phyloP scores from a whole-genome alignment of 2,113 vertebrate genomes.

The Meleagris gallopavo region DNA sequence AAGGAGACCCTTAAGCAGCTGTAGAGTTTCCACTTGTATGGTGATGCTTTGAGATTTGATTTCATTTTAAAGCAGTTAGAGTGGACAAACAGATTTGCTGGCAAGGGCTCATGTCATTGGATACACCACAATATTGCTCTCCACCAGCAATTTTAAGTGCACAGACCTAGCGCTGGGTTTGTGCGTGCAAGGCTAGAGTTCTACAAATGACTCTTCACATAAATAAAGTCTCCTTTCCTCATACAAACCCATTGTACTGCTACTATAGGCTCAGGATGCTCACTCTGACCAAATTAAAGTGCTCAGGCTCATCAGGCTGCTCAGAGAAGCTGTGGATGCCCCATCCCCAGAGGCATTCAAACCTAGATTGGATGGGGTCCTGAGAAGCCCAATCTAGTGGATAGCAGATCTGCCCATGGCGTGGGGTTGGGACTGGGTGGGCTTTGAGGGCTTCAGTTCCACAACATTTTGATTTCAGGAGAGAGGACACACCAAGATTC shows the following conservation, averaged over 20 bases:
- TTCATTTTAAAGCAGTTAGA: neutral
- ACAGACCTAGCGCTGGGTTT: fast-evolving
- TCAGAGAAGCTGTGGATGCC: neutral
- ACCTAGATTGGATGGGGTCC: neutral
- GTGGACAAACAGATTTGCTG: neutral
- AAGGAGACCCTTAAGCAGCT: neutral
- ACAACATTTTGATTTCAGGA: neutral
- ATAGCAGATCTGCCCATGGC: neutral
- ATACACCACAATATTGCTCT: fast-evolving
- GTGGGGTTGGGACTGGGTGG: too few relatives aligned
- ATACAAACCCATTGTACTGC: fast-evolving
- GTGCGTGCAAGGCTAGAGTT: neutral
- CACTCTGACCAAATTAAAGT: neutral
- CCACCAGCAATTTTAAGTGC: neutral
- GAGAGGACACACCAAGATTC: neutral
- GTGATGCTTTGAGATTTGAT: neutral
- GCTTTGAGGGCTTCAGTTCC: neutral
- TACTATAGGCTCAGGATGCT: neutral
- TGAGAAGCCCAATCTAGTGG: neutral
- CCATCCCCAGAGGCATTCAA: neutral
- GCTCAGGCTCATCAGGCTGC: neutral
- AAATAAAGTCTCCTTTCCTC: neutral
- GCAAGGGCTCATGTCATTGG: neutral
- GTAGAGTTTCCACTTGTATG: neutral
- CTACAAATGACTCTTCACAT: neutral